Evolutionary conservation across 1,140 invertebrate genomes (phyloP), one percentile per base, ranked within the genome.

Genomic region (Acarapis woodi): DNA sequence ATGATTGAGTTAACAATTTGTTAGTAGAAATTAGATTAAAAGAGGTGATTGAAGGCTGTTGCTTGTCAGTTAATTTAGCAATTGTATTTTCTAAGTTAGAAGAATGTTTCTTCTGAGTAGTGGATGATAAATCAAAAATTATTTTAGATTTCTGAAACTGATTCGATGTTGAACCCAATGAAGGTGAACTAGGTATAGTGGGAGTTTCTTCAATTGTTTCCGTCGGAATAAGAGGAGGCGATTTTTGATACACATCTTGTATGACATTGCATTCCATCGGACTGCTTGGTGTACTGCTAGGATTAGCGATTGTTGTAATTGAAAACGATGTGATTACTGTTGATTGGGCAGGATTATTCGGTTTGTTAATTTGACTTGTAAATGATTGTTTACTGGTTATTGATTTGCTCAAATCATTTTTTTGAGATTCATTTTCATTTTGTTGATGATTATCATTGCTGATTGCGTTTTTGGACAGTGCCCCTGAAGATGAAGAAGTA

Each of bases 271-370:
- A 15, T 26, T 41, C 40, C 3, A 21, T 30, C 18, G 40, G 40
- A 16, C 35, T 37, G 28, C 40, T 41, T 12, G 41, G 41, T 15
- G 41, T 38, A 30, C 36, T 38, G 9, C 36, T 41, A 4, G 39
- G 18, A 12, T 6, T 10, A 15, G 14, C 15, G 25, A 5, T 32
- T 38, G 22, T 12, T 16, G 15, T 40, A 32, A 29, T 32, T 40
- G 2, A 14, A 25, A 26, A 32, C 35, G 18, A 33, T 36, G 26
- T 30, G 26, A 23, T 28, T 21, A 21, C 36, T 35, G 12, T 6
- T 32, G 18, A 24, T 32, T 28, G 6, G 15, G 24, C 16, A 26
- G 14, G 5, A 34, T 8, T 28, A 35, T 28, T 39, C 5, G 16
- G 3, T 2, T 12, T 18, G 2, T 5, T 5, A 35, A 14, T 24